Percentiles rank a stretch among this genome's conserved stretches.
Evolutionary conservation across 2,888 invertebrate species (phyloP).

Genomic region (Pollenia labialis): DNA sequence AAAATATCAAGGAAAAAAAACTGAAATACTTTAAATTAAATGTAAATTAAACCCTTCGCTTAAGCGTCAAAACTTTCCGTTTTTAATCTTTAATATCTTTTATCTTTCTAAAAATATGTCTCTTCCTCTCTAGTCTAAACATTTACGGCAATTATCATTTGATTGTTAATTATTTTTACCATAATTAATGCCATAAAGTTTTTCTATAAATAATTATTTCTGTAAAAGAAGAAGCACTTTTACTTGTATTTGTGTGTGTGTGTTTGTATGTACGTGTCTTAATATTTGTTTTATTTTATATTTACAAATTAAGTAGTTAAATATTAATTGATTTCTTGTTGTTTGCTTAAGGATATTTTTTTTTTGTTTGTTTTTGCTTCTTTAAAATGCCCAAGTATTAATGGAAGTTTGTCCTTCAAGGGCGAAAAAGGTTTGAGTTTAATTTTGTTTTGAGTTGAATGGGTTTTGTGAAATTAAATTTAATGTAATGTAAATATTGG

Average conservation of each 20-base stretch:
- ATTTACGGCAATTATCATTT: slow-evolving; percentile 15
- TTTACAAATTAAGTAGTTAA: slow-evolving; percentile 25
- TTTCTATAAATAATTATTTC: slow-evolving; percentile 23
- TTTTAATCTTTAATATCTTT: too few relatives aligned
- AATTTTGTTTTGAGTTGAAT: too few relatives aligned
- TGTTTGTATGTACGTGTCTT: not conserved
- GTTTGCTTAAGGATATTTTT: not conserved
- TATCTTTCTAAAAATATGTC: too few relatives aligned
- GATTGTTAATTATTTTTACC: slow-evolving; percentile 26
- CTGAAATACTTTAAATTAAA: too few relatives aligned
- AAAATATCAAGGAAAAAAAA: too few relatives aligned
- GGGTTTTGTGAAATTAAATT: too few relatives aligned
- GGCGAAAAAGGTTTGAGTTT: too few relatives aligned
- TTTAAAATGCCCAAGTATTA: not conserved
- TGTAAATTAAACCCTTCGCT: too few relatives aligned
- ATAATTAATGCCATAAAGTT: slow-evolving; percentile 25
- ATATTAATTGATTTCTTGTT: slow-evolving; percentile 31
- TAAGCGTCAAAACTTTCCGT: too few relatives aligned
- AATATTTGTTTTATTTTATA: not conserved
- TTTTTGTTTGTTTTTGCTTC: not conserved
- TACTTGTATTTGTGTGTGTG: not conserved
- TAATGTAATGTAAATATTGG: too few relatives aligned
- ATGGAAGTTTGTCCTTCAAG: not conserved
- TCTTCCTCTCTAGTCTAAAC: not conserved
- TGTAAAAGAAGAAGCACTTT: too few relatives aligned